Percentiles rank a stretch among this genome's conserved stretches.
phyloP scores from a whole-genome alignment of 2,888 invertebrate species.

The Tetranychus truncatus region DNA sequence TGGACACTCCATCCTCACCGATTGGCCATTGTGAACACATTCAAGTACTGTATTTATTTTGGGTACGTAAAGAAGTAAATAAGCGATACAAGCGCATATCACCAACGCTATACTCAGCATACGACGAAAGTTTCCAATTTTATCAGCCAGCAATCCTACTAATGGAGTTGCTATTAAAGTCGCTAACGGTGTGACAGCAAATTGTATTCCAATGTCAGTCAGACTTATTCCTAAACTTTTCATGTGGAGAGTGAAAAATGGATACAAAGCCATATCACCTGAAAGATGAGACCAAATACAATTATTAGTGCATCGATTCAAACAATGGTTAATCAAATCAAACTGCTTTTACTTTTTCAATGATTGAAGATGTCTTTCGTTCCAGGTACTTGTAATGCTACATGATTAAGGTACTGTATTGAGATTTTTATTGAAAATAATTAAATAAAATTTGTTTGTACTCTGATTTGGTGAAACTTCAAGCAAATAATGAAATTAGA shows the following conservation, averaged over 20 bases:
- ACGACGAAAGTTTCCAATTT: conserved; percentile 61
- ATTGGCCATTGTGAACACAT: neutral
- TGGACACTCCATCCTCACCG: conserved; percentile 1
- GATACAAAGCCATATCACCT: conserved; percentile 54
- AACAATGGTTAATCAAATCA: neutral
- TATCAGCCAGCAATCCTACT: conserved; percentile 55
- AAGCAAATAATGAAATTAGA: too few species aligned
- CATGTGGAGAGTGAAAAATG: conserved; percentile 61
- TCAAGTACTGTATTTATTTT: neutral
- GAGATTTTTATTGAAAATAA: too few species aligned
- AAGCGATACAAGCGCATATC: conserved; percentile 7
- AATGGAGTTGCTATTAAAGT: conserved; percentile 58
- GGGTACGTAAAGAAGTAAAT: conserved; percentile 9
- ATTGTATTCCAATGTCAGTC: conserved; percentile 43
- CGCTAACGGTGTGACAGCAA: conserved; percentile 52
- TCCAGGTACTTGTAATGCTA: neutral
- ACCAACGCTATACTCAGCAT: conserved; percentile 9
- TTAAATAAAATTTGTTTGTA: too few species aligned
- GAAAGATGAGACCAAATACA: neutral
- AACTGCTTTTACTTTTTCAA: neutral
- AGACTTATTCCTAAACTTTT: conserved; percentile 56
- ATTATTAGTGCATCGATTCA: neutral
- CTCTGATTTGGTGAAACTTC: too few species aligned
- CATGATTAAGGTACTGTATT: too few species aligned
- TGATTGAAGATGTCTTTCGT: neutral